A percentile compares a stretch with the other conserved stretches of the same genome.
Evolutionary conservation across 2,113 vertebrate species (phyloP).

Genomic region (Varanus salvator): DNA sequence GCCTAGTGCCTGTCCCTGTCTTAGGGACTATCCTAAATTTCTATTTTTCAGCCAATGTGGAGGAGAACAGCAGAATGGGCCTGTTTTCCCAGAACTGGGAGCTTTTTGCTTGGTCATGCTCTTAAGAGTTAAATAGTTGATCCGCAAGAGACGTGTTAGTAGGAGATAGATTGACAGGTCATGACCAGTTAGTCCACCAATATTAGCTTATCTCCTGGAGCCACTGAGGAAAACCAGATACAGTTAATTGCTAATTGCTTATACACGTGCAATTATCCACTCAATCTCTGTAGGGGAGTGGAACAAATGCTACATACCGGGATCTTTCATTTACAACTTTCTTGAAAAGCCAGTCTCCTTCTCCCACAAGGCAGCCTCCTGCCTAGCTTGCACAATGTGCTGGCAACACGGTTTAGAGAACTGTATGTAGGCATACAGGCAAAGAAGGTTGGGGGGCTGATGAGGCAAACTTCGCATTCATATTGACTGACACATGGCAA

Average conservation of each 20-base stretch:
- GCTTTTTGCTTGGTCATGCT: not conserved
- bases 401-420: constrained; percentile 58
- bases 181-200: constrained; percentile 36
- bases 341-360: not conserved
- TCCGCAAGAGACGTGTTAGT: not conserved
- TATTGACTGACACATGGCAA: constrained; percentile 62
- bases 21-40: not conserved
- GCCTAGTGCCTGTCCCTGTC: not conserved
- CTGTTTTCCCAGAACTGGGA: not conserved
- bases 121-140: not conserved
- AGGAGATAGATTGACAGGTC: not conserved
- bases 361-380: constrained; percentile 40
- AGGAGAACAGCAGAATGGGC: too few species aligned
- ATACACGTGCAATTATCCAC: constrained; percentile 22
- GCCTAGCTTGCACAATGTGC: constrained; percentile 60
- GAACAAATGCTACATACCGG: constrained; percentile 53
- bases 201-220: not conserved
- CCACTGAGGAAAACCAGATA: constrained; percentile 31
- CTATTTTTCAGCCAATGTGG: not conserved
- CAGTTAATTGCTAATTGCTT: not conserved
- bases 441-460: constrained; percentile 37
- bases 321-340: constrained; percentile 38
- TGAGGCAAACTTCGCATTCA: constrained; percentile 41
- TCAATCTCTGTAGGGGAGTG: constrained; percentile 2
- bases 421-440: not conserved